phyloP scores from a whole-genome alignment of 2,797 vertebrate species.

The Microchirus variegatus region DNA sequence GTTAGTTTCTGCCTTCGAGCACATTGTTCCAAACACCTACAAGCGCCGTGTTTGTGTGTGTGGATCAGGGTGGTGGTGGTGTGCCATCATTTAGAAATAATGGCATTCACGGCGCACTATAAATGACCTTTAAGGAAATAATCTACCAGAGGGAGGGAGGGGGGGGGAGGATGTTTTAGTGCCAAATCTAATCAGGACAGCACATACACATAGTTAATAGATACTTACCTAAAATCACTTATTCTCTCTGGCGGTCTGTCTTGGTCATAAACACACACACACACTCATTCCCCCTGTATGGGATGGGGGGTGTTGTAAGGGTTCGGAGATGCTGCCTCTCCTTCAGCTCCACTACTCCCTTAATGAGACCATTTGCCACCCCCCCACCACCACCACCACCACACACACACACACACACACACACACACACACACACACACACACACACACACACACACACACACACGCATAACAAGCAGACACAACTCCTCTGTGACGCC shows the following conservation, averaged over 20 bases:
- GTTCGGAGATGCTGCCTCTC: constrained; percentile 28
- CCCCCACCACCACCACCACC: too few relatives aligned
- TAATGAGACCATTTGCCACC: constrained; percentile 61
- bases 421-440: too few relatives aligned
- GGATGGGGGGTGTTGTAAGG: constrained; percentile 23
- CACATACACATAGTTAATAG: constrained; percentile 42
- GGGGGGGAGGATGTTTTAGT: constrained; percentile 45
- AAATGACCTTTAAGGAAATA: constrained; percentile 61
- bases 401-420: too few relatives aligned
- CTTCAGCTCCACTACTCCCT: constrained; percentile 27
- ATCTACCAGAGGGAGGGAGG: constrained; percentile 50
- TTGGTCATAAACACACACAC: constrained; percentile 38
- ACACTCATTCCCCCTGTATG: constrained; percentile 29
- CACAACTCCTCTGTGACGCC: constrained; percentile 47
- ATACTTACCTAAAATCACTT: constrained; percentile 52
- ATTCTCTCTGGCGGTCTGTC: constrained; percentile 39
- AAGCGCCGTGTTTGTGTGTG: constrained; percentile 8
- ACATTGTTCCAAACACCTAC: constrained; percentile 13
- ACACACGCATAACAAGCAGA: constrained; percentile 56
- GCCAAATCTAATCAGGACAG: constrained; percentile 63
- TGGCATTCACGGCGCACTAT: constrained; percentile 40
- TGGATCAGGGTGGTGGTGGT: constrained; percentile 25
- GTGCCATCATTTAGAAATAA: constrained; percentile 45
- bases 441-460: too few relatives aligned
- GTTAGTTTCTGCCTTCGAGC: constrained; percentile 34